These are phyloP conservation scores for Fistularia tabacaria DNA, from an alignment of 2,797 vertebrate genomes.

Conservation along the genomic window DNA sequence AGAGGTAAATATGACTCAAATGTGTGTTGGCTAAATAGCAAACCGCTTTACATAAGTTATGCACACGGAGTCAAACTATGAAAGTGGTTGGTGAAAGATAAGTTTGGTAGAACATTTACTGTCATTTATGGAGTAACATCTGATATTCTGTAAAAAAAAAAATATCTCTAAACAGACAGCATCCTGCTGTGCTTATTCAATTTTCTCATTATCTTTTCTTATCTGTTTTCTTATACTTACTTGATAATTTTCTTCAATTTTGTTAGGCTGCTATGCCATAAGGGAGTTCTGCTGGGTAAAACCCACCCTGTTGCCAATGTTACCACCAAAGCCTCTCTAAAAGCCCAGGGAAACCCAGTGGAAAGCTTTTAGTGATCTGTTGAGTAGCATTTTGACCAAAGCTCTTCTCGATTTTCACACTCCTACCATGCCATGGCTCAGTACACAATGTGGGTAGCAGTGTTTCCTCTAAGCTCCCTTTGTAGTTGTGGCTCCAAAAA, in stretches of 20 bases:
- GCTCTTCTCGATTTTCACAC: slow-evolving; percentile 75
- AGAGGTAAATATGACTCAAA: no score
- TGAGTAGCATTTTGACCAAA: slow-evolving; percentile 78
- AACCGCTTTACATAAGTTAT: no score
- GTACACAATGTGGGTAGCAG: slow-evolving; percentile 50
- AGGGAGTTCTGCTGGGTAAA: slow-evolving; percentile 20
- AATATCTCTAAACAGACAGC: no score
- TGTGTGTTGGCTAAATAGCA: no score
- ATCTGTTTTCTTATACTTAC: slow-evolving; percentile 1
- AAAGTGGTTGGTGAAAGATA: no score
- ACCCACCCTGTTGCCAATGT: slow-evolving; percentile 31
- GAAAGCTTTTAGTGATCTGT: slow-evolving; percentile 77
- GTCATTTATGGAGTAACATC: no score
- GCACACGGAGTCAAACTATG: no score
- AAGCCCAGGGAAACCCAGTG: slow-evolving; percentile 61
- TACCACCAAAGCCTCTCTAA: slow-evolving; percentile 66
- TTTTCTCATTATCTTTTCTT: neutral
- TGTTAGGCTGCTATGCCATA: slow-evolving; percentile 32
- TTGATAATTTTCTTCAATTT: slow-evolving; percentile 21
- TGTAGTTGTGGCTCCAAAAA: slow-evolving; percentile 29
- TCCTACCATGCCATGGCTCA: slow-evolving; percentile 63
- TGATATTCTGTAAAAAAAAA: no score
- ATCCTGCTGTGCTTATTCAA: neutral
- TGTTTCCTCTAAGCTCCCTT: slow-evolving; percentile 47
- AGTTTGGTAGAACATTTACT: no score